Evolutionary conservation across 2,797 vertebrate species (phyloP).

Genomic region (Micrastur ruficollis): DNA sequence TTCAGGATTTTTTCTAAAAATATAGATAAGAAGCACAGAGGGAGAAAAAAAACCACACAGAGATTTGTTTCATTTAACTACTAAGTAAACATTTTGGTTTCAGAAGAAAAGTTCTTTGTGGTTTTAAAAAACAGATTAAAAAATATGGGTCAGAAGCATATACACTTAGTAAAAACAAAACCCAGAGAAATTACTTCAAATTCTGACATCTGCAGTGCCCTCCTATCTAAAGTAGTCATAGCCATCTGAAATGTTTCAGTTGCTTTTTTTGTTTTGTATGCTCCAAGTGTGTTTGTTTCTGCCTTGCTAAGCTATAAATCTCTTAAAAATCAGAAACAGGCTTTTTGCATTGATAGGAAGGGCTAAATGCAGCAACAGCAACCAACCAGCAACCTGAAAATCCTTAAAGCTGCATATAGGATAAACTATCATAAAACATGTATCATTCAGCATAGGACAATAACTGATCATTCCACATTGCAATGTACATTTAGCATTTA

Average conservation of each 20-base stretch:
- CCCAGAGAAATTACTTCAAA: neutral
- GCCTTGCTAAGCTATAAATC: neutral
- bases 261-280: neutral
- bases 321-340: neutral
- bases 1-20: neutral
- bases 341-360: neutral
- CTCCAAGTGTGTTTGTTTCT: neutral
- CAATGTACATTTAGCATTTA: neutral
- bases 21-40: neutral
- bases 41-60: neutral
- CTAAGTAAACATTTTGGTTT: neutral
- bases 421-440: neutral
- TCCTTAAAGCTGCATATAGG: neutral
- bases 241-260: neutral
- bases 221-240: neutral
- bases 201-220: neutral
- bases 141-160: neutral
- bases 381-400: neutral
- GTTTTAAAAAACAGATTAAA: neutral
- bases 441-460: neutral
- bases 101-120: neutral
- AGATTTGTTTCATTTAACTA: neutral
- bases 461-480: neutral
- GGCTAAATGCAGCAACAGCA: neutral
- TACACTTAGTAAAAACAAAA: neutral